Conservation (phyloP, 2,113 vertebrate species). For the Pongo abelii region DNA sequence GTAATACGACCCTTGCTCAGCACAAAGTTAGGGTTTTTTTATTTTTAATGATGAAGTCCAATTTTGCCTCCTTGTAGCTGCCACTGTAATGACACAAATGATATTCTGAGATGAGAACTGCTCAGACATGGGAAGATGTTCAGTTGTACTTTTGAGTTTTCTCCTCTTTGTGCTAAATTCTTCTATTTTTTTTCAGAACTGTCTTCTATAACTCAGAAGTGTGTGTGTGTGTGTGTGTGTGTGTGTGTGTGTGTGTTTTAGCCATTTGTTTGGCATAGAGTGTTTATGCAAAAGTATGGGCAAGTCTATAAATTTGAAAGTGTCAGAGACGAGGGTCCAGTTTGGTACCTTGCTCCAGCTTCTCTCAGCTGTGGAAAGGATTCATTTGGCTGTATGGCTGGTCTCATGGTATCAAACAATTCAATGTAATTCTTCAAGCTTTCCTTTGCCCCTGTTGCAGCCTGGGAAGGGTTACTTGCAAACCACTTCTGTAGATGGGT, state of each 20-base stretch:
- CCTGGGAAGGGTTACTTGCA: slow-evolving; percentile 59
- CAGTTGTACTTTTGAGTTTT: background rate
- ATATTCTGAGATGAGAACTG: background rate
- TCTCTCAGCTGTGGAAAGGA: slow-evolving; percentile 59
- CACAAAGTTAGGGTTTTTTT: background rate
- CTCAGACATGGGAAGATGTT: background rate
- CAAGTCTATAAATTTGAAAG: background rate
- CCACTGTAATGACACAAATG: background rate
- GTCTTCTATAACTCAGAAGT: background rate
- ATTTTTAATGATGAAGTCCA: background rate
- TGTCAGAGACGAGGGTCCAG: background rate
- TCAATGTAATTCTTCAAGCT: slow-evolving; percentile 18
- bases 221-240: too few relatives aligned
- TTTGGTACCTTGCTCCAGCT: slow-evolving; percentile 30
- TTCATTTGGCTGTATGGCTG: background rate
- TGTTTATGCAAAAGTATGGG: background rate
- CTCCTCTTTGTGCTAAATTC: background rate
- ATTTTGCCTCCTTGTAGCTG: background rate
- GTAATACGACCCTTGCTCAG: background rate
- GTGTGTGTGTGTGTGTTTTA: background rate
- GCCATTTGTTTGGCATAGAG: background rate
- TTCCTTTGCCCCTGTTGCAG: slow-evolving; percentile 17
- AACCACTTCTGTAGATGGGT: slow-evolving; percentile 43
- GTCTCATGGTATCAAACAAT: slow-evolving; percentile 63
- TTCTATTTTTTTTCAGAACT: background rate